phyloP scores from a whole-genome alignment of 2,797 vertebrate genomes.

The Sebastes alutus region DNA sequence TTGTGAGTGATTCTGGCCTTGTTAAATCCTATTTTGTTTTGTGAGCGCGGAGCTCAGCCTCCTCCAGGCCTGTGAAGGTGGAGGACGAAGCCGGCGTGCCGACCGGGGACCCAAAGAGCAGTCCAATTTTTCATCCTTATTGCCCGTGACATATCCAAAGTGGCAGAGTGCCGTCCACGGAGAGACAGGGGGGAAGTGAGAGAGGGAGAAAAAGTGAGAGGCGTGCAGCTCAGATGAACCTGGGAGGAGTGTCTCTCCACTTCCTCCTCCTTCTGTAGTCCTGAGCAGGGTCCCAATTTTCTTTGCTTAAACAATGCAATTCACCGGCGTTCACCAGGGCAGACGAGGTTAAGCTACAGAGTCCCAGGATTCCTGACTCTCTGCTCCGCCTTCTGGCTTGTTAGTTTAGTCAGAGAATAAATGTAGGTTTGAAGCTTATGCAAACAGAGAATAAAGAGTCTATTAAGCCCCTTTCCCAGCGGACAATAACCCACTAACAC shows the following conservation, averaged over 20 bases:
- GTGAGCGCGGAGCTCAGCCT: slow-evolving; percentile 70
- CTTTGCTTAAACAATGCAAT: slow-evolving; percentile 69
- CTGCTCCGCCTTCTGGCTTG: background rate
- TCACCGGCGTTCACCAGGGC: slow-evolving; percentile 43
- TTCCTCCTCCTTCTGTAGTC: slow-evolving; percentile 21
- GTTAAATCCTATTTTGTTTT: slow-evolving; percentile 81
- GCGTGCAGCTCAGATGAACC: slow-evolving; percentile 38
- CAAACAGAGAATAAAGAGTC: slow-evolving; percentile 5
- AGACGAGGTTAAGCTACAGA: slow-evolving; percentile 51
- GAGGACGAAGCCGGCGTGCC: slow-evolving; percentile 66
- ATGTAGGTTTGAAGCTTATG: background rate
- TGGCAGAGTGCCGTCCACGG: slow-evolving; percentile 77
- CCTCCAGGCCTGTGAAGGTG: slow-evolving; percentile 75
- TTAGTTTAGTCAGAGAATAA: slow-evolving; percentile 18
- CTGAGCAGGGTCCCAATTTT: slow-evolving; percentile 39
- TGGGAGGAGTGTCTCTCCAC: slow-evolving; percentile 15
- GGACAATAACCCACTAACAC: too few species aligned
- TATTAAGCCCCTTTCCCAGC: background rate
- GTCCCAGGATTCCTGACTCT: slow-evolving; percentile 24
- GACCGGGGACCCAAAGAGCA: slow-evolving; percentile 70
- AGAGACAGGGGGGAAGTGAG: slow-evolving; percentile 34
- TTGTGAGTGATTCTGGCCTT: slow-evolving; percentile 74
- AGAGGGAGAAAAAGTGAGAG: slow-evolving; percentile 41
- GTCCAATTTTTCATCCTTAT: slow-evolving; percentile 95
- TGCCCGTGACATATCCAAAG: slow-evolving; percentile 88